Evolutionary conservation across 2,888 invertebrate species (phyloP), one percentile per base, ranked within the genome.

Genomic region (Harmothoe impar): DNA sequence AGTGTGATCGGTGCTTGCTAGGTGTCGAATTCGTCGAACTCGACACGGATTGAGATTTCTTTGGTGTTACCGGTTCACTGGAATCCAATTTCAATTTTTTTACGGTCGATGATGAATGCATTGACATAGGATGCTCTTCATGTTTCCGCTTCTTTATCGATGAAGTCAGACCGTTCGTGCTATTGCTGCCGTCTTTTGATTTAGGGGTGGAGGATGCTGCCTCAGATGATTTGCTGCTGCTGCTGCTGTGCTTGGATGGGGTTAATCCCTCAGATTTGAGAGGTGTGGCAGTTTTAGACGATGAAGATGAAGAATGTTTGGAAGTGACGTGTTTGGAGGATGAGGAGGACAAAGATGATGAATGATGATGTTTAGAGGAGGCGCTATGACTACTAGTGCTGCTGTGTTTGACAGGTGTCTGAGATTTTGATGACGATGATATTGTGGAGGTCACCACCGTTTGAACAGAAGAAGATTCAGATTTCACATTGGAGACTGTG

Each of bases 331-430:
- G 81, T 43, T 81, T 81, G 17, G 81, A 81, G 81, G 81, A 29
- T 54, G 54, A 86, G 29, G 85, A 33, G 0, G 72, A 43, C 29
- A 77, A 89, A n/a, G 72, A 51, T n/a, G 89, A 89, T 15, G 68
- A 35, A 25, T 12, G 35, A 12, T 51, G 43, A 23, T 43, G 89
- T n/a, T 68, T 89, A 17, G 89, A 31, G 1, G 89, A 43, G 33
- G 68, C 43, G 78, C 89, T 89, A 52, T 77, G 54, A 62, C 90
- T 85, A 33, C 62, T 88, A 33, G 72, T 77, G 88, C 88, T 86
- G 43, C 62, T 88, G 77, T 89, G 91, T 56, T 91, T 89, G 62
- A 78, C 62, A 23, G 86, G 52, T 15, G 68, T 90, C 85, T 91
- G 91, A 86, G 54, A 86, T 86, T 88, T 90, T 72, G 90, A 52